Conservation (phyloP, 2,113 vertebrate species). For the Gymnogyps californianus region DNA sequence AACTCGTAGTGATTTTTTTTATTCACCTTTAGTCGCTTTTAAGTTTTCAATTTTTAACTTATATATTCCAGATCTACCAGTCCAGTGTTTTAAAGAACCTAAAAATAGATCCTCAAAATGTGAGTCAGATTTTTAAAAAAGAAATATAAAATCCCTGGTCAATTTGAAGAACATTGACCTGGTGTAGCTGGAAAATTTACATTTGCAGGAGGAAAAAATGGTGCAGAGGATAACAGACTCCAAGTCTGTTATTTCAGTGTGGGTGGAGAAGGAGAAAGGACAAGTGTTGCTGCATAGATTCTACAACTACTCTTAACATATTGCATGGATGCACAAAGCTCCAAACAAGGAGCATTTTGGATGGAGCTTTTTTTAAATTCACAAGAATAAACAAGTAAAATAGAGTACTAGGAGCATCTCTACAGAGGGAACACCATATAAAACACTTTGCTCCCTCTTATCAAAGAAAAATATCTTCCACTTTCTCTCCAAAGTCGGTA, state of each 20-base stretch:
- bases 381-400: conserved; percentile 35
- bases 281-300: background rate
- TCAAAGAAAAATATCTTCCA: background rate
- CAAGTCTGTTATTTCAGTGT: background rate
- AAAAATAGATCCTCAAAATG: background rate
- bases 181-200: background rate
- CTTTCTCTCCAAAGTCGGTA: background rate
- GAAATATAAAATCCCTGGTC: background rate
- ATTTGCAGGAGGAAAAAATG: background rate
- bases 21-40: background rate
- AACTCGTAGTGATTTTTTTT: background rate
- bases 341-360: background rate
- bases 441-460: background rate
- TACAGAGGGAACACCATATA: background rate
- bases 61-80: background rate
- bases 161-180: background rate
- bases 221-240: background rate
- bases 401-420: background rate
- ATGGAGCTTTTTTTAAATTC: background rate
- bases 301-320: conserved; percentile 35
- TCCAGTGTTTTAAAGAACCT: background rate
- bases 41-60: background rate
- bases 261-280: background rate
- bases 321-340: conserved; percentile 11
- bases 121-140: background rate